A percentile compares a stretch with the other conserved stretches of the same genome.
Conservation (phyloP, 2,888 invertebrate species). For the Teleiodes luculella region DNA sequence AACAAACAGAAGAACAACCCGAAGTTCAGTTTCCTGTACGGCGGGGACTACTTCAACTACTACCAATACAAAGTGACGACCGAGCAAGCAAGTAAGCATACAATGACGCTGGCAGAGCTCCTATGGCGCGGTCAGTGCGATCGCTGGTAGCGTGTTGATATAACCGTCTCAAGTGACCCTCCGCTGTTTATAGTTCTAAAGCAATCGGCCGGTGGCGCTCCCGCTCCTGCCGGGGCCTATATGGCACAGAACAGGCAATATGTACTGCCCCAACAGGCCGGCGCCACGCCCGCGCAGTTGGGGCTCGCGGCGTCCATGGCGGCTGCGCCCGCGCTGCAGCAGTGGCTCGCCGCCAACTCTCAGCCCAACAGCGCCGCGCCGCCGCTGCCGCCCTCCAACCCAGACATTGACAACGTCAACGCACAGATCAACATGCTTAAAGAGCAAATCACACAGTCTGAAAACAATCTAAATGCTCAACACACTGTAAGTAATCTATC, state of each 20-base stretch:
- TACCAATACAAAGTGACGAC: conserved; percentile 97
- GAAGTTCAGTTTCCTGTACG: conserved; percentile 97
- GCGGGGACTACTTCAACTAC: conserved; percentile 96
- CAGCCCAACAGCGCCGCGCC: conserved; percentile 34
- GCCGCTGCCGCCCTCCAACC: conserved; percentile 25
- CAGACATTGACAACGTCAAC: conserved; percentile 78
- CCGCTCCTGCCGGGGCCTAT: conserved; percentile 74
- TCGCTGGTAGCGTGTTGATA: conserved; percentile 63
- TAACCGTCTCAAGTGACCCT: conserved; percentile 74
- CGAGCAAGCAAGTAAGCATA: conserved; percentile 93
- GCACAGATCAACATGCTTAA: conserved; percentile 90
- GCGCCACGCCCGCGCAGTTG: conserved; percentile 77
- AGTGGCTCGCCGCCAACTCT: conserved; percentile 68
- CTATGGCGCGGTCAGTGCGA: conserved; percentile 52
- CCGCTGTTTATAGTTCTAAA: conserved; percentile 86
- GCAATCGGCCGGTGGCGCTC: conserved; percentile 80
- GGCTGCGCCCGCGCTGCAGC: conserved; percentile 68
- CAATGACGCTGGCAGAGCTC: conserved; percentile 53
- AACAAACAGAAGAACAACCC: conserved; percentile 98
- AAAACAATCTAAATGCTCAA: conserved; percentile 96
- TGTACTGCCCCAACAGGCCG: conserved; percentile 78
- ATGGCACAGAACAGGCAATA: conserved; percentile 79
- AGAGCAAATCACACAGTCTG: conserved; percentile 97
- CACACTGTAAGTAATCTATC: conserved; percentile 84
- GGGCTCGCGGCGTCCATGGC: conserved; percentile 75